These are phyloP conservation scores for Drosophila teissieri DNA, from an alignment of 1,140 invertebrate species.

Conservation along the genomic window DNA sequence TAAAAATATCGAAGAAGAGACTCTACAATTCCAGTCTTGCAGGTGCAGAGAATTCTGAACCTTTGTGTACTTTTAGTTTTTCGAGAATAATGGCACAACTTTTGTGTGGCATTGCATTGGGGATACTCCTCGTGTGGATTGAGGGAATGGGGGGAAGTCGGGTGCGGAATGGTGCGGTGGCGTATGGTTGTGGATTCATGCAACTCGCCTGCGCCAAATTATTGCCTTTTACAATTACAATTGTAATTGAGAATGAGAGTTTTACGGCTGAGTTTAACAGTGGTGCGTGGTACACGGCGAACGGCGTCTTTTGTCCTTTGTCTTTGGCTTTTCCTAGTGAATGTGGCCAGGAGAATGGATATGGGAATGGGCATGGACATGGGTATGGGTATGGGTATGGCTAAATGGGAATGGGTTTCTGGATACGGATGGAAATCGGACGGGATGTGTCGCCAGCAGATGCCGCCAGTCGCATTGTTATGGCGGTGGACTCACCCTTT, in stretches of 20 bases:
- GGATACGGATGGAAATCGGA: neutral
- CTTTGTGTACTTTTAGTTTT: neutral
- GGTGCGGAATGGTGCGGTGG: conserved; percentile 2
- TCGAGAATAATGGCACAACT: neutral
- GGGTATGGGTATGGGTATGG: too few relatives aligned
- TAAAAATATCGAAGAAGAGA: neutral
- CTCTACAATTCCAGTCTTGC: neutral
- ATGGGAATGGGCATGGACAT: neutral
- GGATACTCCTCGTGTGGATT: neutral
- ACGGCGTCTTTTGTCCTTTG: conserved; percentile 37
- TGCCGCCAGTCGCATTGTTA: conserved; percentile 35
- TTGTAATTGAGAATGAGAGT: conserved; percentile 58
- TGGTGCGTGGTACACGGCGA: conserved; percentile 14
- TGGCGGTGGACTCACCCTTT: conserved; percentile 20
- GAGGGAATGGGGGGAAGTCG: too few relatives aligned
- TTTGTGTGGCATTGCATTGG: neutral
- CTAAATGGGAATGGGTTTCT: neutral
- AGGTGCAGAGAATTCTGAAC: neutral
- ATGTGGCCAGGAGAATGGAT: neutral
- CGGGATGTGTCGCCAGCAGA: conserved; percentile 28
- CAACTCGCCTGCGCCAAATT: conserved; percentile 25
- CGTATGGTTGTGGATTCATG: neutral
- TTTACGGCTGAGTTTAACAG: conserved; percentile 36
- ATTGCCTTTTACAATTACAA: conserved; percentile 61
- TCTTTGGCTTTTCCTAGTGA: conserved; percentile 2